phyloP scores from a whole-genome alignment of 1,140 invertebrate species.

The Pogonomyrmex barbatus region DNA sequence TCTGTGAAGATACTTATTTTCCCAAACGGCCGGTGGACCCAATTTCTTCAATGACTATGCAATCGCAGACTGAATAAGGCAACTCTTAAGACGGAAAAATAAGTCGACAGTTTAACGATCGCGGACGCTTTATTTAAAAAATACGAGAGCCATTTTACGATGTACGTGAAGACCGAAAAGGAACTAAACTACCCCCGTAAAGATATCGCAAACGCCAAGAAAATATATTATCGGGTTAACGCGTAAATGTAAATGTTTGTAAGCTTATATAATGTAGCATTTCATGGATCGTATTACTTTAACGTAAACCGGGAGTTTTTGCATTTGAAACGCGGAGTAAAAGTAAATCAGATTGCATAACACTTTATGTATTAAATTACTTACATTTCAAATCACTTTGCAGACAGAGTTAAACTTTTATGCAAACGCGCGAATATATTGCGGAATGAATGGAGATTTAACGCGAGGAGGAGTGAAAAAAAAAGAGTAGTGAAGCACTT shows the following conservation, averaged over 20 bases:
- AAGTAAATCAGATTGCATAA: neutral
- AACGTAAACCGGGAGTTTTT: neutral
- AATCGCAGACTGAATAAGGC: constrained; percentile 16
- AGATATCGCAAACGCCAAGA: constrained; percentile 24
- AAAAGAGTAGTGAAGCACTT: neutral
- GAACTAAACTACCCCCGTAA: constrained; percentile 25
- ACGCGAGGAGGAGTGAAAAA: neutral
- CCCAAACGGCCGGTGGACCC: neutral
- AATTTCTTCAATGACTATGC: constrained; percentile 52
- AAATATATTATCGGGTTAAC: constrained; percentile 26
- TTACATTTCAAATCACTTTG: neutral
- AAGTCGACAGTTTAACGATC: constrained; percentile 56
- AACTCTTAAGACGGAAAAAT: constrained; percentile 39
- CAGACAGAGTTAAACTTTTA: neutral
- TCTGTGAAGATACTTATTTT: constrained; percentile 20
- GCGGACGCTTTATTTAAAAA: constrained; percentile 53
- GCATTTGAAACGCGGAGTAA: neutral
- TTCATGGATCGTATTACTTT: neutral
- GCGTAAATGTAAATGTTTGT: constrained; percentile 35
- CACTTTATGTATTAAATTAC: neutral
- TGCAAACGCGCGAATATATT: neutral
- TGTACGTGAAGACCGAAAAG: neutral
- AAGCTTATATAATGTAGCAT: neutral
- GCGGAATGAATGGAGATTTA: neutral
- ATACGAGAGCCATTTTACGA: constrained; percentile 48